Base-by-base conservation (phyloP, 2,888 invertebrate genomes). In the Dryocosmus kuriphilus region DNA sequence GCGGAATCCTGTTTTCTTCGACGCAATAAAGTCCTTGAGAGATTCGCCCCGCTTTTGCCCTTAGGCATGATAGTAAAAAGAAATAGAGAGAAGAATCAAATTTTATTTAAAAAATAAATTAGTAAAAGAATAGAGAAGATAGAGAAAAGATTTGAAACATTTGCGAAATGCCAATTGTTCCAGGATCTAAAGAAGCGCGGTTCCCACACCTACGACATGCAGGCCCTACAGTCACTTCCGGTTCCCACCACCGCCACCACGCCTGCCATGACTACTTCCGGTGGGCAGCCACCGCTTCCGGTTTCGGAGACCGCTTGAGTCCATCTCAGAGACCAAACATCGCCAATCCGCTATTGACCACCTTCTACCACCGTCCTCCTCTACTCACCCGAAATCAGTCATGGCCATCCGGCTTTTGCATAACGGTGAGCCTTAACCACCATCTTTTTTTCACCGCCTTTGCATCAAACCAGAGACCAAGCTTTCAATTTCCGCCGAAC, bases 161-260 rank as follows among this genome's bases (percentile, higher is more conserved):
- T 81, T 86, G 81, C 84, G 86, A 88, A 90, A 90, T 91, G 85
- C 86, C 85, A 90, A 89, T 90, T 91, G 91, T 91, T 91, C 87
- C 91, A 91, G 91, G 91, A 91, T 84, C 89, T 91, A 89, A 91
- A 91, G 91, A 91, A 91, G 90, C 91, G 91, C 88, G 89, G 90
- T 89, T 91, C 91, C 86, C 91, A 91, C 89, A 89, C 89, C 88
- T 91, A 90, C 88, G 91, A 91, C 89, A 91, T 91, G 91, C 91
- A 91, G 90, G 91, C 90, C 87, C 89, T 91, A 85, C 90, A 90
- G 89, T 90, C 91, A 88, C 90, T 91, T 89, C 89, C 91, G 89
- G 89, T 89, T 83, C 88, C 90, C 84, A 87, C 81, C 57, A 82
- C 82, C 84, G 85, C 83, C 83, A 83, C 84, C 78, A 83, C 83